A percentile compares a stretch with the other conserved stretches of the same genome.
Evolutionary conservation across 2,113 vertebrate species (phyloP).

Genomic region (Percina caprodes): DNA sequence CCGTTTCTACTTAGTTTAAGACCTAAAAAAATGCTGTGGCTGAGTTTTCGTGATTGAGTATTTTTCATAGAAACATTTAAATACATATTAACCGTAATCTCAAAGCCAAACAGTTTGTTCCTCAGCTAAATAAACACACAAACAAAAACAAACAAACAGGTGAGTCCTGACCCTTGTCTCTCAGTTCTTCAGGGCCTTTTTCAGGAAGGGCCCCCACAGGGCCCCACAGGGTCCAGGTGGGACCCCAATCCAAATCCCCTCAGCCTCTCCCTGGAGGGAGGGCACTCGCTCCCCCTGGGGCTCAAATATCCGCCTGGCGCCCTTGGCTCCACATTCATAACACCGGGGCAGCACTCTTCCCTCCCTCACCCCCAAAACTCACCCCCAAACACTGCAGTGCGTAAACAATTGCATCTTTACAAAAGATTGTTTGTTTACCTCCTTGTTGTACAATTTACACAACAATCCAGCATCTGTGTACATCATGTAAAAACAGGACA

Average conservation of each 20-base stretch:
- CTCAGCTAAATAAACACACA: slow-evolving; percentile 28
- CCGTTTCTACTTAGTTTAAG: neutral
- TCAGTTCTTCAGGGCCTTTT: slow-evolving; percentile 60
- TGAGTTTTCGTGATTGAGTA: neutral
- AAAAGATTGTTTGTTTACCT: neutral
- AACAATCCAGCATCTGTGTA: neutral
- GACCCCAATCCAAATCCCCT: slow-evolving; percentile 81
- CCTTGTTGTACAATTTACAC: neutral
- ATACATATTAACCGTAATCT: neutral
- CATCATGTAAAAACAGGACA: neutral
- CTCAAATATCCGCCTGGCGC: slow-evolving; percentile 76
- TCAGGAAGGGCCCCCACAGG: slow-evolving; percentile 77
- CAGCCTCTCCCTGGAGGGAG: slow-evolving; percentile 63
- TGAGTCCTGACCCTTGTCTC: slow-evolving; percentile 37
- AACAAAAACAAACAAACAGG: slow-evolving; percentile 64
- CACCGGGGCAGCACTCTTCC: slow-evolving; percentile 21
- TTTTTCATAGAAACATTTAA: neutral
- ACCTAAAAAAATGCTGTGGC: neutral
- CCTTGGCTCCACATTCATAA: slow-evolving; percentile 56
- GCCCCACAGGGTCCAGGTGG: slow-evolving; percentile 80
- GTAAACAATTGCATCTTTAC: neutral
- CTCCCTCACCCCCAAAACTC: slow-evolving; percentile 21
- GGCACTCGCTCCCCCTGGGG: slow-evolving; percentile 66
- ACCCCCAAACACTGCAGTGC: neutral
- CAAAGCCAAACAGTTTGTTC: slow-evolving; percentile 5